Evolutionary conservation across 2,888 invertebrate genomes (phyloP).

Genomic region (Ormyrus pomaceus): DNA sequence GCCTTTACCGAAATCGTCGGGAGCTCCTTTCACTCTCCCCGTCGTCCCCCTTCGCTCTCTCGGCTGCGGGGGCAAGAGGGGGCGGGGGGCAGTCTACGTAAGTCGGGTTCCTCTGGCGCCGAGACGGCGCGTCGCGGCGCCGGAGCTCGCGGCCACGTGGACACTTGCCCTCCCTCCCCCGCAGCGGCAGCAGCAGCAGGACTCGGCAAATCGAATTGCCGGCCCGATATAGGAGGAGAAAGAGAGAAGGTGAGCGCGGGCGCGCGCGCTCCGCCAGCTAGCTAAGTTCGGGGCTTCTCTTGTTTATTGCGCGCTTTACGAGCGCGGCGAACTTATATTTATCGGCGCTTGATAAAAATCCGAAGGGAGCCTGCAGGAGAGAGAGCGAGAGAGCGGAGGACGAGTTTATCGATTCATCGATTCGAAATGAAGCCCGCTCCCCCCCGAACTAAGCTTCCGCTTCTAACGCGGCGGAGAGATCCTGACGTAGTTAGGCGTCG

Average conservation of each 20-base stretch:
- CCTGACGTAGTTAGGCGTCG: too few species aligned
- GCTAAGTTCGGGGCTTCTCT: constrained; percentile 36
- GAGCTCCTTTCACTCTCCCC: background rate
- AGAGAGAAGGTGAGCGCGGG: constrained; percentile 21
- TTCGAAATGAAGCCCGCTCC: background rate
- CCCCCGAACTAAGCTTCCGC: too few species aligned
- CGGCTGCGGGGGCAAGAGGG: background rate
- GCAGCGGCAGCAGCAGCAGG: background rate
- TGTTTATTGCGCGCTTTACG: constrained; percentile 41
- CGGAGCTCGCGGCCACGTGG: constrained; percentile 71
- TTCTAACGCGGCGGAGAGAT: too few species aligned
- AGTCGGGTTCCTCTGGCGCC: constrained; percentile 68
- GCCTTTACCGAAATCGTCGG: too few species aligned
- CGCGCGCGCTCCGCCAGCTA: background rate
- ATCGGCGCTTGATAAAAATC: constrained; percentile 33
- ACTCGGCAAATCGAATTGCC: constrained; percentile 60
- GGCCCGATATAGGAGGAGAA: constrained; percentile 25
- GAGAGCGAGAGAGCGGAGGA: background rate
- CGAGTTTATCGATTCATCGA: constrained; percentile 9
- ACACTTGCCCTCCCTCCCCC: constrained; percentile 50
- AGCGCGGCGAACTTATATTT: constrained; percentile 23
- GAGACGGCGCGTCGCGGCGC: constrained; percentile 74
- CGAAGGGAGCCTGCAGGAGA: background rate
- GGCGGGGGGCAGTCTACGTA: constrained; percentile 6
- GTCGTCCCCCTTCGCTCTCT: background rate